Base-by-base conservation (phyloP, 1,140 invertebrate species). In the Drosophila novamexicana region DNA sequence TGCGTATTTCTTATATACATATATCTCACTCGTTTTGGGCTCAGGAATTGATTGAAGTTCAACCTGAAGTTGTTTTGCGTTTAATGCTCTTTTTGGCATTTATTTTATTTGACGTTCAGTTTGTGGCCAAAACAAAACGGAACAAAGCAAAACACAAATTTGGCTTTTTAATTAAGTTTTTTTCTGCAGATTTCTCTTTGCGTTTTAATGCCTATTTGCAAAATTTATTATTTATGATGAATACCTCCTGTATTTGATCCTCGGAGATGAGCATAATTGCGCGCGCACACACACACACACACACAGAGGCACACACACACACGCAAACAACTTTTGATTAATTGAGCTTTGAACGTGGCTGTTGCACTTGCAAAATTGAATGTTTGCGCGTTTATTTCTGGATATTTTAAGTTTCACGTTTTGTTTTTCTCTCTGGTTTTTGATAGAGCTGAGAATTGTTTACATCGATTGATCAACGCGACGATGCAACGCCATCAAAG, bases 401-500 rank as follows among this genome's bases (percentile, higher is more conserved):
- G 57, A 65, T 7, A 1, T 8, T 47, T 47, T 7, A 7, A 14
- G 40, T 18, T 22, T 9, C 7, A 14, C 39, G 39, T 7, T 47
- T 49, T 22, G 47, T 49, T 0, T 9, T 0, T 29, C 22, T 49
- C 1, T 29, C 22, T 49, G 2, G 1, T 12, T 12, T 29, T 49
- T n/a, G 45, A 47, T 47, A 16, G 22, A 47, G 6, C 22, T 12
- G 18, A 49, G 6, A 29, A 12, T 22, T 10, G 2, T 45, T 62
- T 64, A 53, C 63, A 65, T 64, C 49, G 76, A 82, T 79, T 68
- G 83, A 88, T 88, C 84, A 88, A 74, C 77, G 84, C 79, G 74
- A 91, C 91, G 91, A 91, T 91, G 88, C 80, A 86, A 75, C 88
- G 82, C 82, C 91, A 92, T 91, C 91, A 92, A 91, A 91, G 88